These are phyloP conservation scores for Pocillopora meandrina DNA, from an alignment of 92 coral and sea anemone genomes.

Conservation along the genomic window DNA sequence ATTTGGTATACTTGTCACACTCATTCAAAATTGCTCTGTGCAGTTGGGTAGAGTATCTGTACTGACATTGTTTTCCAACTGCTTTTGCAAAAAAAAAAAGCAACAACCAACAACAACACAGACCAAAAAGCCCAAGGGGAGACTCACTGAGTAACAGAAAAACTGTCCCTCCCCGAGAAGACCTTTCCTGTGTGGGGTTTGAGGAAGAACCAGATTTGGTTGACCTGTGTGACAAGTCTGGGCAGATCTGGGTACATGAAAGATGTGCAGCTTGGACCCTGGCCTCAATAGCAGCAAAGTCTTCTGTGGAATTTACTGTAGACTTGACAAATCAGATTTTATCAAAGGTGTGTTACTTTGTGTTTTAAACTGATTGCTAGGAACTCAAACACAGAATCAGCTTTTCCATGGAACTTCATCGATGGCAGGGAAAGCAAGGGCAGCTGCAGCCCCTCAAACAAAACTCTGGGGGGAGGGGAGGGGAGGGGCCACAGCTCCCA, in stretches of 20 bases:
- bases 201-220: constrained; percentile 70
- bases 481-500: no score
- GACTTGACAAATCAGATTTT: constrained; percentile 78
- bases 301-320: constrained; percentile 60
- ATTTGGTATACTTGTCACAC: no score
- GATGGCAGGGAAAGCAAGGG: no score
- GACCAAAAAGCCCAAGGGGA: constrained; percentile 25
- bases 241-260: constrained; percentile 96
- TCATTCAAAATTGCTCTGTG: no score
- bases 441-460: no score
- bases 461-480: no score
- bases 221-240: constrained; percentile 76
- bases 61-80: no score
- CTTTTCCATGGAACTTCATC: no score
- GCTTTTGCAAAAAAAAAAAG: no score
- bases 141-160: constrained; percentile 28
- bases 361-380: background rate
- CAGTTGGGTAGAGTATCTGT: no score
- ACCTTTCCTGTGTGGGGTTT: constrained; percentile 70
- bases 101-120: background rate
- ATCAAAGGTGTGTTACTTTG: constrained; percentile 58
- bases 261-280: constrained; percentile 98
- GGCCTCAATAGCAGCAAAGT: constrained; percentile 72
- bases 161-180: constrained; percentile 47
- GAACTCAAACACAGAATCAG: no score